A percentile compares a stretch with the other conserved stretches of the same genome.
Conservation (phyloP, 2,888 invertebrate genomes). For the Euplexia lucipara region DNA sequence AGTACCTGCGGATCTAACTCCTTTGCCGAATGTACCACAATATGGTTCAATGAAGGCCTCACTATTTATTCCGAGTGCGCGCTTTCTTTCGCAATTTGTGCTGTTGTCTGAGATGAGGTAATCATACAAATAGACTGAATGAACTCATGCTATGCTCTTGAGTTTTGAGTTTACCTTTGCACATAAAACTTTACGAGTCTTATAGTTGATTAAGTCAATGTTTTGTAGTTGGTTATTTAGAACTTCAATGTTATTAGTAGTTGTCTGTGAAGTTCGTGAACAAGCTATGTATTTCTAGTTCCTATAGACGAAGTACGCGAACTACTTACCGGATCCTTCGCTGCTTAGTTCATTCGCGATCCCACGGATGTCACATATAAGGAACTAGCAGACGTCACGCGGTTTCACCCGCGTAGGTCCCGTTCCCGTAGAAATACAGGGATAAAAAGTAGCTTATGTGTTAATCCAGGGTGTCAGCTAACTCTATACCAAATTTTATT, state of each 20-base stretch:
- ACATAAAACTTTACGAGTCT: slow-evolving; percentile 7
- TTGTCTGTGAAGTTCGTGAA: no score
- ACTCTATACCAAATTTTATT: no score
- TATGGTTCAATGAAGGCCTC: slow-evolving; percentile 15
- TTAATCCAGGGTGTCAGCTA: no score
- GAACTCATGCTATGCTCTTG: slow-evolving; percentile 11
- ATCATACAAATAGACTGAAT: slow-evolving; percentile 30
- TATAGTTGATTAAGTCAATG: background rate
- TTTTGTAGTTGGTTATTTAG: background rate
- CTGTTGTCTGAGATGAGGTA: slow-evolving; percentile 38
- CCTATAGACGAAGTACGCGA: no score
- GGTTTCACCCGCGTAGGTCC: no score
- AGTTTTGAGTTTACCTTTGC: slow-evolving; percentile 6
- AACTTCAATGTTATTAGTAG: background rate
- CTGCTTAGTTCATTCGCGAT: no score
- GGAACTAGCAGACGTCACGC: no score
- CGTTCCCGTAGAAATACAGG: no score
- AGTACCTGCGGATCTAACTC: background rate
- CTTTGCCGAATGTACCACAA: background rate
- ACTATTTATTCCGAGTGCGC: slow-evolving; percentile 41
- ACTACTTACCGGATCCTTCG: no score
- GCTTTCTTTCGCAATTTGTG: slow-evolving; percentile 36
- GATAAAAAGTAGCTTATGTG: no score
- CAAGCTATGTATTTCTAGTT: no score
- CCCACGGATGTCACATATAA: no score